These are phyloP conservation scores for Drosophila kanapiae DNA, from an alignment of 1,140 invertebrate species.

Conservation along the genomic window DNA sequence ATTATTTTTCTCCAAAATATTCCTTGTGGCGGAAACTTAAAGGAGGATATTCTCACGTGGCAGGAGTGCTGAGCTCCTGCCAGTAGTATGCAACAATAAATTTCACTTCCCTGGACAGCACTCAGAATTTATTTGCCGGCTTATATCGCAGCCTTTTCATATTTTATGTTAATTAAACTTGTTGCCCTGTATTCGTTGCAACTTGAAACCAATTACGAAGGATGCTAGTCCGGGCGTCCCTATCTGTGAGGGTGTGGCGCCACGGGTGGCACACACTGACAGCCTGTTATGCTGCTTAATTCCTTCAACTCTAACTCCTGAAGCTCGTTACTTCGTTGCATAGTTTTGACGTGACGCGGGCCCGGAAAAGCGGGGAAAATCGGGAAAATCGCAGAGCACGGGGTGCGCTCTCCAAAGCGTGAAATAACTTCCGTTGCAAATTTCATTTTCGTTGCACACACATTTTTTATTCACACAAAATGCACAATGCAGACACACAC, in stretches of 20 bases:
- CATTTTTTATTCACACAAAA: conserved; percentile 76
- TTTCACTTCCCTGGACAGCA: conserved; percentile 29
- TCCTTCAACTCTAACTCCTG: conserved; percentile 37
- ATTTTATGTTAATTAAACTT: conserved; percentile 84
- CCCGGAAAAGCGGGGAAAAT: conserved; percentile 11
- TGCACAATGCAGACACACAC: conserved; percentile 72
- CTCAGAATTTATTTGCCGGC: conserved; percentile 59
- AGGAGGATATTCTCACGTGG: background rate
- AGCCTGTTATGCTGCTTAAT: conserved; percentile 78
- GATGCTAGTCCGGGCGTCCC: conserved; percentile 11
- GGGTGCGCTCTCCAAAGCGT: conserved; percentile 61
- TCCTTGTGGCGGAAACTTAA: background rate
- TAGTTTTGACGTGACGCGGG: conserved; percentile 67
- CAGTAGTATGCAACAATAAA: conserved; percentile 58
- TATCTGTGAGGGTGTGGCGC: background rate
- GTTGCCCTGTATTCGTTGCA: conserved; percentile 64
- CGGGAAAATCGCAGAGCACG: conserved; percentile 28
- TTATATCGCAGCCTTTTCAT: conserved; percentile 49
- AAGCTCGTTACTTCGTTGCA: conserved; percentile 72
- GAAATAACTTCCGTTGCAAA: conserved; percentile 83
- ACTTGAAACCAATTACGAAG: conserved; percentile 78
- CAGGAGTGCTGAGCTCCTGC: conserved; percentile 6
- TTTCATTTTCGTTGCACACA: conserved; percentile 80
- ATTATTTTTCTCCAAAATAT: conserved; percentile 46
- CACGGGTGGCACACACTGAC: conserved; percentile 41